Evolutionary conservation across 2,113 vertebrate species (phyloP).

Genomic region (Solea solea): DNA sequence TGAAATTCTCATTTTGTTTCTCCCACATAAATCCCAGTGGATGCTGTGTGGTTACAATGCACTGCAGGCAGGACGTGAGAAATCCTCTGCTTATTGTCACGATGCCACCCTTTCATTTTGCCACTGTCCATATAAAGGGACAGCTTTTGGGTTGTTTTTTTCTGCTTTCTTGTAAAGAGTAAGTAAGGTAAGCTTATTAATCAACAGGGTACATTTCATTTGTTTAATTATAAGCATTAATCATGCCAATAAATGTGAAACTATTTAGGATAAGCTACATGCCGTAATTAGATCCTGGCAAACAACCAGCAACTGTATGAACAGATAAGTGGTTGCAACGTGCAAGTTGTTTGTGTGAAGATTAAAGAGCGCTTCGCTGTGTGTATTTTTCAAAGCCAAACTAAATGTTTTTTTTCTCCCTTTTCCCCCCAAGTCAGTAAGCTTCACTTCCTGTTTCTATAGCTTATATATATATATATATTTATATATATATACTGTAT

Average conservation of each 20-base stretch:
- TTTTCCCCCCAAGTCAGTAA: no score
- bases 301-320: neutral
- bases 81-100: slow-evolving; percentile 1
- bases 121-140: neutral
- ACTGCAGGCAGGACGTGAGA: slow-evolving; percentile 3
- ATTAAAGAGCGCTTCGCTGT: neutral
- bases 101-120: neutral
- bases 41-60: slow-evolving; percentile 14
- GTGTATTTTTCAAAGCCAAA: neutral
- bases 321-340: no score
- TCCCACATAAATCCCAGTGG: slow-evolving; percentile 1
- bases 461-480: no score
- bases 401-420: no score
- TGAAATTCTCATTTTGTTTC: slow-evolving; percentile 15
- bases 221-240: neutral
- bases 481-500: no score
- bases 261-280: neutral
- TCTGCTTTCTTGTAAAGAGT: neutral
- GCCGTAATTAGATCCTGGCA: neutral
- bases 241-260: slow-evolving; percentile 2
- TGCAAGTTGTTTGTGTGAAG: neutral
- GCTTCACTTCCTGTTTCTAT: no score
- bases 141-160: neutral
- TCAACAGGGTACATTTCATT: neutral
- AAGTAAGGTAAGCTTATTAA: neutral